Percentiles rank a stretch among this genome's conserved stretches.
phyloP scores from a whole-genome alignment of 2,113 vertebrate species.

The Halichoeres trimaculatus region DNA sequence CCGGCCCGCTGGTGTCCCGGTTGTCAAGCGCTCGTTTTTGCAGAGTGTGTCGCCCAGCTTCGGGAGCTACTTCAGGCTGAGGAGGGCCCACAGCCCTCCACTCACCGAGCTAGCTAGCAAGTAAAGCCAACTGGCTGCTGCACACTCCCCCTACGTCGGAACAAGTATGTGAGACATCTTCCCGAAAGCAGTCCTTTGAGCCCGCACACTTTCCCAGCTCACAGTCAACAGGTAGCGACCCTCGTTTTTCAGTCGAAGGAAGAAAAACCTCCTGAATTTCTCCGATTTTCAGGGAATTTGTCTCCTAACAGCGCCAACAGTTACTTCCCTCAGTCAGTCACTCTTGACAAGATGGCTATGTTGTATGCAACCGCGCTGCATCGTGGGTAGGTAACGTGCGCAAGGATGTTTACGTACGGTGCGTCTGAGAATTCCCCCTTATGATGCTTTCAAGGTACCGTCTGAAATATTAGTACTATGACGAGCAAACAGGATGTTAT shows the following conservation, averaged over 20 bases:
- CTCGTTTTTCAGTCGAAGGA: not conserved
- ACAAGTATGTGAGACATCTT: constrained; percentile 86
- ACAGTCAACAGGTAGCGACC: constrained; percentile 17
- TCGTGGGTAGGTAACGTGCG: constrained; percentile 68
- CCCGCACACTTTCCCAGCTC: constrained; percentile 9
- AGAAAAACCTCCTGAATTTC: constrained; percentile 4
- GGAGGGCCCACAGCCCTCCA: constrained; percentile 80
- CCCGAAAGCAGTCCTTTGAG: constrained; percentile 53
- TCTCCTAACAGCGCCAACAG: constrained; percentile 51
- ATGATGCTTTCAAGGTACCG: constrained; percentile 36
- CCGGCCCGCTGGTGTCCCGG: constrained; percentile 72
- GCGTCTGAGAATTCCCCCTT: constrained; percentile 48
- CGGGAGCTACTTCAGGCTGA: constrained; percentile 74
- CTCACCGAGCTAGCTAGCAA: constrained; percentile 77
- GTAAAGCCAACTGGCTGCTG: constrained; percentile 68
- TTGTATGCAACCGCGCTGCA: constrained; percentile 76
- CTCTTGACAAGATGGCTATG: constrained; percentile 82
- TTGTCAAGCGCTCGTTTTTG: constrained; percentile 71
- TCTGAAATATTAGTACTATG: not conserved
- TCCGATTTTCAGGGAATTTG: constrained; percentile 33
- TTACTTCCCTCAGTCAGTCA: constrained; percentile 64
- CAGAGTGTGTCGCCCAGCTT: constrained; percentile 67
- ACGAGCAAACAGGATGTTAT: too few relatives aligned
- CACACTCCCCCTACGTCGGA: constrained; percentile 86
- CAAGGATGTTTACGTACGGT: constrained; percentile 50